Evolutionary conservation across 2,113 vertebrate species (phyloP), one percentile per base, ranked within the genome.

Genomic region (Rynchops niger): DNA sequence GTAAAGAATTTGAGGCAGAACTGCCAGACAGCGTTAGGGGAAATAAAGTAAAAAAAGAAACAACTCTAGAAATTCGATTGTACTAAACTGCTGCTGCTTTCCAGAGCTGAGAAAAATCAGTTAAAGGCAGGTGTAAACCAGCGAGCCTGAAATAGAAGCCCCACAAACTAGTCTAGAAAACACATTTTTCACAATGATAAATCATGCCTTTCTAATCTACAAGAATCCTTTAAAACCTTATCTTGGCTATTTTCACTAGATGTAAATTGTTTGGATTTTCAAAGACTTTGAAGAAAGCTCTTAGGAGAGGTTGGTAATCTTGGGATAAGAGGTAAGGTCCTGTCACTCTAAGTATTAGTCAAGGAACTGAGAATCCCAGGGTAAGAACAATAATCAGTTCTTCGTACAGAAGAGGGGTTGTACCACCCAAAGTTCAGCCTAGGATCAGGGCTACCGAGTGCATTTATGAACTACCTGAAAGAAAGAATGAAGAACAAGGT

Each of bases 321-420:
- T n/a, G 18, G 22, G n/a, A 85, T 86, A 91, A 77, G 21, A 73
- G 23, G 20, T 22, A 61, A 74, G n/a, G 40, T 49, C 43, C 63
- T 76, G 16, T 40, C 27, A 25, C 15, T 18, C 50, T 47, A 42
- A 86, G 3, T n/a, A 50, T 47, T 66, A 82, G 58, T 29, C 47
- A 93, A 58, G 36, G 12, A 76, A 87, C 12, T 38, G n/a, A 78
- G 36, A 89, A 67, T 61, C 15, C 8, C 29, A 49, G 34, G 12
- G 12, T 34, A 86, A 89, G 30, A 89, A 72, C 3, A 91, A 26
- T 7, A 38, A 47, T 27, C 3, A 58, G 36, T n/a, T 49, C 32
- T 82, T 78, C 0, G 0, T 76, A n/a, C 3, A 11, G 56, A 63
- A 45, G 8, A 2, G 4, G 11, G 12, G 10, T 19, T 81, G 40